phyloP scores from a whole-genome alignment of 2,113 vertebrate genomes.

The Tympanuchus pallidicinctus region DNA sequence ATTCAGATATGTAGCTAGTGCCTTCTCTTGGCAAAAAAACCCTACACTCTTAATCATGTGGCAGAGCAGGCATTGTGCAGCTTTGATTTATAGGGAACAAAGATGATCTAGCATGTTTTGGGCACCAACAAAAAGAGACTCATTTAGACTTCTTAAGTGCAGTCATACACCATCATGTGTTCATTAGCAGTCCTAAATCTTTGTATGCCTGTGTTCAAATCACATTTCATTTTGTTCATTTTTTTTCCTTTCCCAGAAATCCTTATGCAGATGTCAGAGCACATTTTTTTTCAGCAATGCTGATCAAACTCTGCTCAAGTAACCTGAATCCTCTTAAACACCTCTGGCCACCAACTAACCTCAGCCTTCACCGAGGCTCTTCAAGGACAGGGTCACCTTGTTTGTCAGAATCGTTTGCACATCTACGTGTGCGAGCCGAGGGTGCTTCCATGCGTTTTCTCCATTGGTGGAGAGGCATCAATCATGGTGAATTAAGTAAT shows the following conservation, averaged over 20 bases:
- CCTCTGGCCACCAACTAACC: not conserved
- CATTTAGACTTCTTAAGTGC: not conserved
- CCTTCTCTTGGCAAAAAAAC: not conserved
- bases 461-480: accelerated
- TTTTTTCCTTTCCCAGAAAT: not conserved
- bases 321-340: not conserved
- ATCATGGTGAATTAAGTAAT: not conserved
- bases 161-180: not conserved
- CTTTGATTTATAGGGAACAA: not conserved
- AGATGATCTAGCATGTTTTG: not conserved
- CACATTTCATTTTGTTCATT: not conserved
- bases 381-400: not conserved
- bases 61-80: accelerated
- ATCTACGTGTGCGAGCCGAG: accelerated
- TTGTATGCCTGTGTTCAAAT: not conserved
- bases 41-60: not conserved
- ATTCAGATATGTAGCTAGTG: accelerated
- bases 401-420: accelerated
- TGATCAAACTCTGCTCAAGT: not conserved
- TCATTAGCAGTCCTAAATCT: not conserved
- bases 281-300: not conserved
- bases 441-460: not conserved
- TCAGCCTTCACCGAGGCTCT: not conserved
- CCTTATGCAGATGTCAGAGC: not conserved
- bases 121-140: not conserved